Percentiles rank a stretch among this genome's conserved stretches.
Conservation (phyloP, 1,140 invertebrate genomes). For the Drosophila bocqueti region DNA sequence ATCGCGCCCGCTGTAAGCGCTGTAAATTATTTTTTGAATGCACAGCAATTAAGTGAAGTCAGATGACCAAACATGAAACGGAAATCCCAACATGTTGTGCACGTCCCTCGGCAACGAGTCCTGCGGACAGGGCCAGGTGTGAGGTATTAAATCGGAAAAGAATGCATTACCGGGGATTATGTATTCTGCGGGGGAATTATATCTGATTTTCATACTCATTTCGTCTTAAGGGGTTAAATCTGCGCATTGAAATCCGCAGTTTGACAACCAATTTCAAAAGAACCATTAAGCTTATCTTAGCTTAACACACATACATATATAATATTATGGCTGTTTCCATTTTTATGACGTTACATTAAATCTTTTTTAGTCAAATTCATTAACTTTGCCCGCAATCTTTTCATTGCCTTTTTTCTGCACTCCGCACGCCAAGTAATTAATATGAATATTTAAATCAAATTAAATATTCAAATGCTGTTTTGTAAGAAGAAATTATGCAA, state of each 20-base stretch:
- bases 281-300: not conserved
- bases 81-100: slow-evolving; percentile 58
- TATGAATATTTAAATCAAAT: slow-evolving; percentile 35
- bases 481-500: slow-evolving; percentile 24
- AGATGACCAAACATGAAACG: slow-evolving; percentile 53
- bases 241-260: not conserved
- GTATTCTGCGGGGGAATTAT: slow-evolving; percentile 13
- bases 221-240: slow-evolving; percentile 11
- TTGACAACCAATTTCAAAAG: slow-evolving; percentile 9
- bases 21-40: slow-evolving; percentile 58
- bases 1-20: slow-evolving; percentile 19
- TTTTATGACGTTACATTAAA: not conserved
- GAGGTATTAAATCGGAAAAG: slow-evolving; percentile 14
- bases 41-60: slow-evolving; percentile 52
- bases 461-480: slow-evolving; percentile 19
- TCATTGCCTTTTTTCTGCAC: slow-evolving; percentile 12
- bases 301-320: not conserved
- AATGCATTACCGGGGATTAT: slow-evolving; percentile 36
- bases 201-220: slow-evolving; percentile 7
- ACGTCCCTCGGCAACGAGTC: slow-evolving; percentile 16
- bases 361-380: slow-evolving; percentile 24
- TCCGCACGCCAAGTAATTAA: slow-evolving; percentile 21
- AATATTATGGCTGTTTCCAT: not conserved
- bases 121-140: slow-evolving; percentile 24
- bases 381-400: slow-evolving; percentile 25